A percentile compares a stretch with the other conserved stretches of the same genome.
phyloP scores from a whole-genome alignment of 2,113 vertebrate species.

The Etheostoma spectabile region DNA sequence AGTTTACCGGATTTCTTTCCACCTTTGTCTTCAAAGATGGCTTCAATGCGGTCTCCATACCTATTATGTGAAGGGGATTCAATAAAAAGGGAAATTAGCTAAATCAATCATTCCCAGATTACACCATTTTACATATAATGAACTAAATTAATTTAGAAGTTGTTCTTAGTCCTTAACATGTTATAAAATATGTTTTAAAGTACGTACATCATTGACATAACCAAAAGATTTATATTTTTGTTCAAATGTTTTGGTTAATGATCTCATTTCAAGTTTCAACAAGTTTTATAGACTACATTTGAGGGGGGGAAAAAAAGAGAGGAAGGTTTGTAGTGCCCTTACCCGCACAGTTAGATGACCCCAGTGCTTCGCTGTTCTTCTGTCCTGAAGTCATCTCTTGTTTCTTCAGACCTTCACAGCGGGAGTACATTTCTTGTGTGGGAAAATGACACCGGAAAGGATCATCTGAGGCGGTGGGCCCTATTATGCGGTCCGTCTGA shows the following conservation, averaged over 20 bases:
- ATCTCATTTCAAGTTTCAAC: not conserved
- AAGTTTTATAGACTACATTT: not conserved
- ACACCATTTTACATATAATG: not conserved
- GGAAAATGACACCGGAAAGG: slow-evolving; percentile 42
- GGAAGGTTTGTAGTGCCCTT: not conserved
- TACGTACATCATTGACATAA: not conserved
- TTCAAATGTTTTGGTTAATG: slow-evolving; percentile 32
- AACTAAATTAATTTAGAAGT: not conserved
- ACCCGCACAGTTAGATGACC: slow-evolving; percentile 33
- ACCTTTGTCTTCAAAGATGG: slow-evolving; percentile 7
- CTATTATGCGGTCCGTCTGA: slow-evolving; percentile 41
- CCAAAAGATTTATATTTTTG: not conserved
- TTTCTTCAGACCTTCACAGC: not conserved
- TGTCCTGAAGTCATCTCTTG: slow-evolving; percentile 7
- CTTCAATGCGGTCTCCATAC: slow-evolving; percentile 17
- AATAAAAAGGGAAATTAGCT: not conserved
- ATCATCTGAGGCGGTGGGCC: slow-evolving; percentile 1
- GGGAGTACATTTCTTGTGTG: slow-evolving; percentile 25
- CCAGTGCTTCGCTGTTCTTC: not conserved
- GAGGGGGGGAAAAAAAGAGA: not conserved
- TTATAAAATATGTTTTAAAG: not conserved
- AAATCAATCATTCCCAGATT: not conserved
- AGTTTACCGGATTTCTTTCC: slow-evolving; percentile 45
- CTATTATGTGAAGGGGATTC: slow-evolving; percentile 17
- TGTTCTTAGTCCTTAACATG: not conserved